phyloP scores from a whole-genome alignment of 2,113 vertebrate species.

The Megatriorchis doriae region DNA sequence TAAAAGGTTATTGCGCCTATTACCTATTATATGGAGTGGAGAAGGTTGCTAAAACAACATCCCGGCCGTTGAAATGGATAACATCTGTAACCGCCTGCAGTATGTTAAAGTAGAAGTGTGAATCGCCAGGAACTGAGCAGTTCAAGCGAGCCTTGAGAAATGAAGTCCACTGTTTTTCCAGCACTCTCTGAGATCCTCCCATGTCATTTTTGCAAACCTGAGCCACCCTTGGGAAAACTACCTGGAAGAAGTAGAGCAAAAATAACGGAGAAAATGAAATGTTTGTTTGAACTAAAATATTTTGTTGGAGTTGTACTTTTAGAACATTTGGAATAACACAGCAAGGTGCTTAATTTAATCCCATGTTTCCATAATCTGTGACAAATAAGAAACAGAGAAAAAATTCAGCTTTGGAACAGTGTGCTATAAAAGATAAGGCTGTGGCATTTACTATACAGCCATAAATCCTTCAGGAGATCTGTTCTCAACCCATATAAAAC shows the following conservation, averaged over 20 bases:
- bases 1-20: background rate
- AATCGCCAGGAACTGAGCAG: constrained; percentile 97
- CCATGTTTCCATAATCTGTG: constrained; percentile 64
- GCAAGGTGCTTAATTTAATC: constrained; percentile 62
- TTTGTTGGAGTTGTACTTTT: background rate
- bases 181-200: constrained; percentile 93
- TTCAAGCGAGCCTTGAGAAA: constrained; percentile 96
- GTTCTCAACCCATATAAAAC: constrained; percentile 73
- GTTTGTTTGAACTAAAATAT: background rate
- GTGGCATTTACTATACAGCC: constrained; percentile 71
- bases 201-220: constrained; percentile 96
- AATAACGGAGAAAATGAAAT: background rate
- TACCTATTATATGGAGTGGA: constrained; percentile 99
- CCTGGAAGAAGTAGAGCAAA: constrained; percentile 70
- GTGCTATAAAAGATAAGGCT: constrained; percentile 74
- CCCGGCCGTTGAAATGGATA: constrained; percentile 87
- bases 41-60: constrained; percentile 95
- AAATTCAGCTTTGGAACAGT: constrained; percentile 57
- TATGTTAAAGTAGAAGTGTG: constrained; percentile 99
- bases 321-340: constrained; percentile 14
- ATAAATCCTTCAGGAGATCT: constrained; percentile 77
- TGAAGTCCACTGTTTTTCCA: constrained; percentile 99
- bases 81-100: constrained; percentile 94
- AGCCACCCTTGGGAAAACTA: constrained; percentile 94
- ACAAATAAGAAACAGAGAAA: constrained; percentile 34